phyloP scores from a whole-genome alignment of 2,888 invertebrate genomes.

The Nebria salina region DNA sequence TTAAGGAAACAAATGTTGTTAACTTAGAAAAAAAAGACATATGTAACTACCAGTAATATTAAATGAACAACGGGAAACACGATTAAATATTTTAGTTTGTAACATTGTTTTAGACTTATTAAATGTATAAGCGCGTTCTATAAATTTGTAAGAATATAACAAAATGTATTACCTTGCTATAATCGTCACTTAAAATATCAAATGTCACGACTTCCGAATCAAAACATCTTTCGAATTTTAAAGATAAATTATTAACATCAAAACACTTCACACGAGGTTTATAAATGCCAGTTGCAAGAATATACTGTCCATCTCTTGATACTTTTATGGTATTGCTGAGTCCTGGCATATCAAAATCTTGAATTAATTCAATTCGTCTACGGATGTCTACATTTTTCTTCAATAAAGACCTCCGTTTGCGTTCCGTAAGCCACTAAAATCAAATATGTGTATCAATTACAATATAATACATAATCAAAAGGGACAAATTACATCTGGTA shows the following conservation, averaged over 20 bases:
- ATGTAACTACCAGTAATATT: too few relatives aligned
- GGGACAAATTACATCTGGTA: slow-evolving; percentile 86
- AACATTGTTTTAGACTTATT: too few relatives aligned
- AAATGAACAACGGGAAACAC: too few relatives aligned
- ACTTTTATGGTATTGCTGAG: slow-evolving; percentile 85
- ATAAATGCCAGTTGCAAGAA: slow-evolving; percentile 93
- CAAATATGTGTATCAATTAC: slow-evolving; percentile 19
- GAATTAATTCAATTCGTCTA: slow-evolving; percentile 93
- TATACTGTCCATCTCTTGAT: slow-evolving; percentile 91
- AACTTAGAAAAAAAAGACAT: too few relatives aligned
- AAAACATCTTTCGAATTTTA: slow-evolving; percentile 98
- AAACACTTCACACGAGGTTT: slow-evolving; percentile 96
- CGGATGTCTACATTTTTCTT: slow-evolving; percentile 92
- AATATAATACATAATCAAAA: neutral
- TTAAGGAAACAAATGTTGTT: too few relatives aligned
- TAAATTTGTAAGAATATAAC: slow-evolving; percentile 41
- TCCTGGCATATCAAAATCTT: slow-evolving; percentile 99
- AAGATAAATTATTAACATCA: slow-evolving; percentile 93
- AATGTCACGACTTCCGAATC: slow-evolving; percentile 97
- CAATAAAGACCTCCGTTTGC: slow-evolving; percentile 80
- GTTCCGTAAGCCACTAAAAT: slow-evolving; percentile 86
- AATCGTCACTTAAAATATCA: slow-evolving; percentile 93
- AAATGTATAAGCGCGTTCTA: neutral
- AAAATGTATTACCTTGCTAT: slow-evolving; percentile 80
- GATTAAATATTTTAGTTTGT: too few relatives aligned